A percentile compares a stretch with the other conserved stretches of the same genome.
Conservation (phyloP, 2,797 vertebrate species). For the Microctenopoma stevenorrisi region DNA sequence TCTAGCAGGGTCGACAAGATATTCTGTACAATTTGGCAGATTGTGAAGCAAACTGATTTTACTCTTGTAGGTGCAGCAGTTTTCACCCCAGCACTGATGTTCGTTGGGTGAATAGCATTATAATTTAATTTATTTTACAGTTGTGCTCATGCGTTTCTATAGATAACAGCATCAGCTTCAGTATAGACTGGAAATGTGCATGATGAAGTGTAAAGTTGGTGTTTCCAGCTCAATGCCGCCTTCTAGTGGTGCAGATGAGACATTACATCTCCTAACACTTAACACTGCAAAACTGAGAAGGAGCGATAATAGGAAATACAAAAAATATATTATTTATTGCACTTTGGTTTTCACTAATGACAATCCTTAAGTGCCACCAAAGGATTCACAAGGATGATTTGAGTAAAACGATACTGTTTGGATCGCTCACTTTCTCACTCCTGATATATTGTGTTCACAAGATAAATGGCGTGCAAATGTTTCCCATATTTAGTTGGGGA, state of each 20-base stretch:
- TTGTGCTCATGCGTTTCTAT: slow-evolving; percentile 44
- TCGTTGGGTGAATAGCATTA: background rate
- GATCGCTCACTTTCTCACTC: too few species aligned
- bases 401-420: too few species aligned
- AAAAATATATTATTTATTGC: too few species aligned
- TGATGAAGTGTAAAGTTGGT: slow-evolving; percentile 31
- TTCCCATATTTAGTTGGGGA: background rate
- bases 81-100: background rate
- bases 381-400: too few species aligned
- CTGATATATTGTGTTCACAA: too few species aligned
- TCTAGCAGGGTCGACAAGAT: background rate
- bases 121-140: background rate
- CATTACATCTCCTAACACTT: background rate
- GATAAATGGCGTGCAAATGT: too few species aligned
- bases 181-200: slow-evolving; percentile 47
- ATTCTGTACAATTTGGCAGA: background rate
- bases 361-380: too few species aligned
- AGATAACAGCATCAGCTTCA: slow-evolving; percentile 46
- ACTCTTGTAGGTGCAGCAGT: background rate
- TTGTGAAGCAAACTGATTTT: background rate
- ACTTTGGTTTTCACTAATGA: too few species aligned
- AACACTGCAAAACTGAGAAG: background rate
- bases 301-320: background rate
- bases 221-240: slow-evolving; percentile 20
- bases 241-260: slow-evolving; percentile 45